Conservation (phyloP, 2,888 invertebrate genomes). For the Craniophora ligustri region DNA sequence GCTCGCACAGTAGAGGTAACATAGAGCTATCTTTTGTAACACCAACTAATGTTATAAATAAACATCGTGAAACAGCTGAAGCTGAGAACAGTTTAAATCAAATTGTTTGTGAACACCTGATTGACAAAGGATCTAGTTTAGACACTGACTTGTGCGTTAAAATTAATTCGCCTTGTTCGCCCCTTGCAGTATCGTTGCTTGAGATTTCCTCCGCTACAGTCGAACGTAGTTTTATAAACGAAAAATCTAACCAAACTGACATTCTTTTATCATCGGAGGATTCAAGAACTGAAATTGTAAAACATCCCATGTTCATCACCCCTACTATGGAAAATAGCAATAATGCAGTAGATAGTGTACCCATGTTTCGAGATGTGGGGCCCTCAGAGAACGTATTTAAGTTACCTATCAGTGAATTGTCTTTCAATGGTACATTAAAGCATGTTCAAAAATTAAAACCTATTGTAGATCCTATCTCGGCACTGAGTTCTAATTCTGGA, state of each 20-base stretch:
- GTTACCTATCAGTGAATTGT: conserved; percentile 80
- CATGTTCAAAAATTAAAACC: conserved; percentile 83
- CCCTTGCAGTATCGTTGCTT: conserved; percentile 66
- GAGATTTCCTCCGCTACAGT: conserved; percentile 74
- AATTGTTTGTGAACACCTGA: conserved; percentile 58
- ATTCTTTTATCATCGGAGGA: conserved; percentile 77
- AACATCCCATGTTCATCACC: conserved; percentile 80
- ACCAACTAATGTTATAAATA: conserved; percentile 64
- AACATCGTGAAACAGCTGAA: conserved; percentile 67
- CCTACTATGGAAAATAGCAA: conserved; percentile 87
- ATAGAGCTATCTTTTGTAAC: conserved; percentile 74
- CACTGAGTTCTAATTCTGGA: conserved; percentile 68
- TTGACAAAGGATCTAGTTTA: conserved; percentile 66
- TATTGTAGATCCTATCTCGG: conserved; percentile 81
- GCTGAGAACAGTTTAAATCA: conserved; percentile 63
- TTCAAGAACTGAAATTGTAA: conserved; percentile 70
- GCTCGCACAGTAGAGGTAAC: conserved; percentile 74
- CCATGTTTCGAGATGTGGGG: conserved; percentile 76
- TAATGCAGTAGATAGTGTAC: conserved; percentile 84
- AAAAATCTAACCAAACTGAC: conserved; percentile 75
- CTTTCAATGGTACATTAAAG: conserved; percentile 85
- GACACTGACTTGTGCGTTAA: conserved; percentile 70
- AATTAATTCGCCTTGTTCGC: conserved; percentile 70
- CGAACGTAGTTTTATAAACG: conserved; percentile 72
- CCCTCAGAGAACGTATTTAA: conserved; percentile 79